Evolutionary conservation across 2,797 vertebrate genomes (phyloP), one percentile per base, ranked within the genome.

Genomic region (Microctenopoma lineatum): DNA sequence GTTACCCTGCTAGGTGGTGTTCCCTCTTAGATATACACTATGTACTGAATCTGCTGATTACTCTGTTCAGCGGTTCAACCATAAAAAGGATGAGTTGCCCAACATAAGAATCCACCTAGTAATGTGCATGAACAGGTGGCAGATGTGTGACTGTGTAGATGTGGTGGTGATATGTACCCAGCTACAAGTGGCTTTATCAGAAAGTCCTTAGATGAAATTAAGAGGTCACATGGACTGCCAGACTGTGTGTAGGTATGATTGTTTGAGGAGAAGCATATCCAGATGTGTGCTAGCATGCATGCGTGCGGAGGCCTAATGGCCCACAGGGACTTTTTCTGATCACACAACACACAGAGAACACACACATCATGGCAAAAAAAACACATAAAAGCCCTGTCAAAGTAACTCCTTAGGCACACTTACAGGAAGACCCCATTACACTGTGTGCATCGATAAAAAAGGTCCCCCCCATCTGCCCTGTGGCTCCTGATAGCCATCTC

Each of bases 341-440:
- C 79, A 76, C 72, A 66, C 4, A 65, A 66, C 65, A 61, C 66
- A 62, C 66, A 62, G 54, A 44, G 45, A 63, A 79, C 45, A 58
- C 74, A 71, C 73, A 75, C 65, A 74, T 36, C 41, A 47, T 59
- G 53, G 54, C 39, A 69, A 70, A 14, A 75, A 56, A n/a, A 68
- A 76, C 73, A 77, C 80, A 87, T 85, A 45, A 79, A 84, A 85
- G 77, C 61, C 67, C 63, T 77, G 80, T 90, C 79, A 64, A 50
- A 86, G 76, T 75, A 88, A 82, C 81, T 85, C 84, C 85, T 77
- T 57, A 36, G 84, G 79, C 85, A 56, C n/a, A 77, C 79, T 87
- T 74, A 92, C 90, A 91, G 90, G 86, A 91, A 91, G 86, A 83
- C 89, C 79, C 70, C 78, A 84, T 89, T 91, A 86, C 61, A 77